Conservation (phyloP, 2,797 vertebrate species). For the Apogon talboti region DNA sequence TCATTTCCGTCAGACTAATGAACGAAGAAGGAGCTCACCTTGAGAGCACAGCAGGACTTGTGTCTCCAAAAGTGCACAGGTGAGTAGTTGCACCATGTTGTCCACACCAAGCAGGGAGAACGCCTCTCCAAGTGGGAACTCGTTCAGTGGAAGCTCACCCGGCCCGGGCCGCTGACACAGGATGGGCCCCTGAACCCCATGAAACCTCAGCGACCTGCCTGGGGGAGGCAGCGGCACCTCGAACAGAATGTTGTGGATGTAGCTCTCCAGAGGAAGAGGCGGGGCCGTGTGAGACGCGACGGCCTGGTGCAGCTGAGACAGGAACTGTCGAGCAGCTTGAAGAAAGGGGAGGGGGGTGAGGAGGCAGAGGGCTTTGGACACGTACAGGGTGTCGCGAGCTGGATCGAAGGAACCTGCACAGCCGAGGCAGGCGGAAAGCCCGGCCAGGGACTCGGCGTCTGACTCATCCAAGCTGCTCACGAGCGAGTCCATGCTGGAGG, state of each 20-base stretch:
- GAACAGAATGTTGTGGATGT: conserved; percentile 95
- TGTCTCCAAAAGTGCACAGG: conserved; percentile 95
- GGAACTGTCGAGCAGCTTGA: conserved; percentile 93
- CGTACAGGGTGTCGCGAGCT: conserved; percentile 90
- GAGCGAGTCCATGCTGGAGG: conserved; percentile 96
- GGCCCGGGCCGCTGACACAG: conserved; percentile 94
- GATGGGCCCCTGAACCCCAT: conserved; percentile 93
- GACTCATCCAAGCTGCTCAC: conserved; percentile 92
- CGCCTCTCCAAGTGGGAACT: conserved; percentile 92
- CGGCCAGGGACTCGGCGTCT: conserved; percentile 81
- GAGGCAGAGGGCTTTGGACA: conserved; percentile 96
- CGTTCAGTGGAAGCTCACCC: conserved; percentile 91
- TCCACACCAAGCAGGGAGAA: conserved; percentile 93
- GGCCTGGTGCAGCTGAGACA: conserved; percentile 92
- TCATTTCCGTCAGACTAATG: not conserved
- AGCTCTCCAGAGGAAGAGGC: conserved; percentile 95
- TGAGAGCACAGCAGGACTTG: conserved; percentile 97
- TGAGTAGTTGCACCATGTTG: conserved; percentile 95
- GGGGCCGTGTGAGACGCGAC: conserved; percentile 91
- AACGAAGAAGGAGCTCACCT: conserved; percentile 77
- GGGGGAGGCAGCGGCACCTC: conserved; percentile 95
- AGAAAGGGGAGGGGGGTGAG: conserved; percentile 96
- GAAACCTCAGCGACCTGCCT: conserved; percentile 93
- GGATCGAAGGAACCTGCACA: conserved; percentile 86
- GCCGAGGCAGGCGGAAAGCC: conserved; percentile 75